These are phyloP conservation scores for Hirtodrosophila confusa DNA, from an alignment of 2,888 invertebrate genomes.

Conservation along the genomic window DNA sequence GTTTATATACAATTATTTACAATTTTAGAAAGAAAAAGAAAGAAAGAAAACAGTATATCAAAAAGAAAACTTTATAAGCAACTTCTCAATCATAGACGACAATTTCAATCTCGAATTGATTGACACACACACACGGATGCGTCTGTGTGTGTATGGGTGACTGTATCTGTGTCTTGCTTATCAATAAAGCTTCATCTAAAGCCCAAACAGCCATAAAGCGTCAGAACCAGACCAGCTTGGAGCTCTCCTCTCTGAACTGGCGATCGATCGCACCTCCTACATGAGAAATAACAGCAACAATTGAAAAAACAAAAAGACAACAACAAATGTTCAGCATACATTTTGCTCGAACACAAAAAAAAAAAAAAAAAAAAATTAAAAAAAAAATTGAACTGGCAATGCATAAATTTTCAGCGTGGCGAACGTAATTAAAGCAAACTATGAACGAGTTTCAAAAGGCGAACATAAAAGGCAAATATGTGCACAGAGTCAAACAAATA, in stretches of 20 bases:
- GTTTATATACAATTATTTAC: too few relatives aligned
- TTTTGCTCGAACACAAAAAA: slow-evolving; percentile 22
- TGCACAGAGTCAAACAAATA: slow-evolving; percentile 35
- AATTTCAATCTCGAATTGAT: too few relatives aligned
- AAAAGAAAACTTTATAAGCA: too few relatives aligned
- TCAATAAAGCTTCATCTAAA: slow-evolving; percentile 57
- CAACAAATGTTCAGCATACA: slow-evolving; percentile 35
- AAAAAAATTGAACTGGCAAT: slow-evolving; percentile 22
- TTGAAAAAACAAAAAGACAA: slow-evolving; percentile 13
- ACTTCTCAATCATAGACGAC: too few relatives aligned
- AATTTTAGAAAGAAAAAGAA: too few relatives aligned
- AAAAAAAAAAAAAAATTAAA: neutral
- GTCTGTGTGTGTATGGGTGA: neutral
- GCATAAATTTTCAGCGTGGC: slow-evolving; percentile 43
- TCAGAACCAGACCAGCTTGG: slow-evolving; percentile 22
- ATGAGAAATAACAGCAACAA: slow-evolving; percentile 33
- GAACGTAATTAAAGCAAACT: slow-evolving; percentile 68
- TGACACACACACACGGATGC: slow-evolving; percentile 10
- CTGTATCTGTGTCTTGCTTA: slow-evolving; percentile 33
- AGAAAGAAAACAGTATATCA: too few relatives aligned
- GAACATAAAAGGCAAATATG: slow-evolving; percentile 55
- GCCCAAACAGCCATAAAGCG: slow-evolving; percentile 28
- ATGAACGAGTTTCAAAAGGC: slow-evolving; percentile 62
- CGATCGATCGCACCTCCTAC: slow-evolving; percentile 54
- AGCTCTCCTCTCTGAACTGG: slow-evolving; percentile 31